These are phyloP conservation scores for Apotomis betuletana DNA, from an alignment of 2,888 invertebrate species.

Conservation along the genomic window DNA sequence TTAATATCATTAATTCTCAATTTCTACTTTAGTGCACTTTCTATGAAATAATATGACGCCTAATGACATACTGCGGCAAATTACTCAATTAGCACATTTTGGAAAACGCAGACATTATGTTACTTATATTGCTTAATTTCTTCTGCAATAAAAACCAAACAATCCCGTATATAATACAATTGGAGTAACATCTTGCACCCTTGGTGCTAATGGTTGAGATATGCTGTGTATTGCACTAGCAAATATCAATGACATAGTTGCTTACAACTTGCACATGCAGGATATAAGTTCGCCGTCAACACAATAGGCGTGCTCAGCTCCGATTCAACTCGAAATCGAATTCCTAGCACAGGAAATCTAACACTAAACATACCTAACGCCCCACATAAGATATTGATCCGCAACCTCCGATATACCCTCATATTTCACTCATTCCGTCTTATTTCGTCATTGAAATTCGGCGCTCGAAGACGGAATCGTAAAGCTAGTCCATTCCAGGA, in stretches of 20 bases:
- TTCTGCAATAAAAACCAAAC: neutral
- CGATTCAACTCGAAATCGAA: slow-evolving; percentile 29
- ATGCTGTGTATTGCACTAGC: slow-evolving; percentile 15
- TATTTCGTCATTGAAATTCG: slow-evolving; percentile 39
- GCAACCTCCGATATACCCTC: slow-evolving; percentile 27
- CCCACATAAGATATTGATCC: slow-evolving; percentile 35
- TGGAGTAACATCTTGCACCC: neutral
- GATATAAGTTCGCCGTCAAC: slow-evolving; percentile 30
- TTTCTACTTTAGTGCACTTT: no score
- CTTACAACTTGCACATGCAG: slow-evolving; percentile 17
- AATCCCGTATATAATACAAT: neutral
- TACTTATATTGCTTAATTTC: no score
- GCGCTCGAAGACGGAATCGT: slow-evolving; percentile 37
- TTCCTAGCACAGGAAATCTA: slow-evolving; percentile 30
- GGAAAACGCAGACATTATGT: no score
- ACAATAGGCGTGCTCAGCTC: slow-evolving; percentile 28
- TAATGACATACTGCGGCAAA: no score
- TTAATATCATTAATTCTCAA: no score
- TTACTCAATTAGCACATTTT: no score
- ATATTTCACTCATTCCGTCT: slow-evolving; percentile 39
- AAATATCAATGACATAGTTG: slow-evolving; percentile 20
- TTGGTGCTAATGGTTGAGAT: neutral
- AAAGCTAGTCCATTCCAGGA: slow-evolving; percentile 38
- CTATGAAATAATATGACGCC: no score
- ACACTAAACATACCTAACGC: slow-evolving; percentile 23